These are phyloP conservation scores for Nemoura dubitans DNA, from an alignment of 2,888 invertebrate species.

Conservation along the genomic window DNA sequence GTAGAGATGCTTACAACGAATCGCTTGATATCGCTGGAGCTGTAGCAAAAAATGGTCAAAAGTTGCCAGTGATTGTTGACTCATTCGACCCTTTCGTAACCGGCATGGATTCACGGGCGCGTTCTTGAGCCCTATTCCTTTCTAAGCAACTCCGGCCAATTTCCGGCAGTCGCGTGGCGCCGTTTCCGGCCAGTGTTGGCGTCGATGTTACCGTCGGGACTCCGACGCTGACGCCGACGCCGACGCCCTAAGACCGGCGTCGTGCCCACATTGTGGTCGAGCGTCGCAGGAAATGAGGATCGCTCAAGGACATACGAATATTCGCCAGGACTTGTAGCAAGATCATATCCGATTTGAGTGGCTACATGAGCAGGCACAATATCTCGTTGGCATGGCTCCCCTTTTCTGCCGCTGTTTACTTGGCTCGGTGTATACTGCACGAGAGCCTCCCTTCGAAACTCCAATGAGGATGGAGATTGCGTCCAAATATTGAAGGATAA, in stretches of 20 bases:
- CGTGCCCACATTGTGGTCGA: constrained; percentile 7
- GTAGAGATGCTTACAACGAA: no score
- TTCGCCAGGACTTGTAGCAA: background rate
- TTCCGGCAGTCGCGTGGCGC: constrained; percentile 44
- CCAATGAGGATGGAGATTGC: background rate
- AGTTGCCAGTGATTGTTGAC: no score
- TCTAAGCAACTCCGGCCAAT: constrained; percentile 44
- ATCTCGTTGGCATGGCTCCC: no score
- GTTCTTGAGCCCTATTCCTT: background rate
- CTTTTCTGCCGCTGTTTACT: no score
- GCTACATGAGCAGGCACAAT: no score
- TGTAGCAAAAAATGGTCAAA: no score
- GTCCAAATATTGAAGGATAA: background rate
- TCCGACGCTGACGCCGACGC: background rate
- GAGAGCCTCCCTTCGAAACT: background rate
- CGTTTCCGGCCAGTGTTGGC: background rate
- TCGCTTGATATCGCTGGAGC: no score
- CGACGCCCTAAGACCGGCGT: background rate
- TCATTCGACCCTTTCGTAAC: no score
- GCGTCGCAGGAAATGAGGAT: constrained; percentile 43
- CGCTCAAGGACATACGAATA: constrained; percentile 26
- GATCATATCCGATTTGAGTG: constrained; percentile 36
- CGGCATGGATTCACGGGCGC: no score
- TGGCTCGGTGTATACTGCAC: no score
- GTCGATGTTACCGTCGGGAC: background rate